Evolutionary conservation across 2,888 invertebrate genomes (phyloP), one percentile per base, ranked within the genome.

Genomic region (Rhabditoides inermis): DNA sequence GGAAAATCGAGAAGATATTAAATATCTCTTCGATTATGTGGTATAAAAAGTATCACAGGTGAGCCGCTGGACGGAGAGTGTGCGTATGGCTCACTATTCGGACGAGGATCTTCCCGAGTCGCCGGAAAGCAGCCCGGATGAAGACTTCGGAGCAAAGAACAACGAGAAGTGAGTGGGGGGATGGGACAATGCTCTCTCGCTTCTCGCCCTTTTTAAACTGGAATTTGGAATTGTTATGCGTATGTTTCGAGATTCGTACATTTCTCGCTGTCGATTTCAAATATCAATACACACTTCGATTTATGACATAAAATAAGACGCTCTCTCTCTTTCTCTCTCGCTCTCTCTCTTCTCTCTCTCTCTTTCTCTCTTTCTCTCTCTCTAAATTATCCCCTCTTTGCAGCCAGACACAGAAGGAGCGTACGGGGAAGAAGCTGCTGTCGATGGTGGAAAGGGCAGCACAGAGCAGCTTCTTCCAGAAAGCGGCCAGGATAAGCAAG

Each of bases 401-500:
- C 42, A 42, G 46, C n/a, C 69, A 69, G n/a, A 66, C 64, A 6
- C 61, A 28, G 25, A 61, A 61, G 32, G 63, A 62, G 36, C 49
- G 58, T n/a, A 59, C 63, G 5, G 64, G 64, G 18, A 64, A 57
- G 76, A 87, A 86, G 73, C 82, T 89, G 60, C 81, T 89, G 50
- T 83, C 84, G 58, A 85, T 89, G 79, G 87, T 90, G 10, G 88
- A 90, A 76, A 85, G 84, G 76, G 85, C 90, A 60, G 85, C 90
- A 0, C 85, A 87, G 25, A 88, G 86, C 56, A 86, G 86, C 77
- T 86, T 88, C 76, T 90, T 90, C 77, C 88, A 90, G 79, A 78
- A 86, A 82, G 89, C 88, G 26, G 85, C 88, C 0, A 90, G 90
- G 75, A 45, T 73, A 42, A 55, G 60, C 20, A 60, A 60, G 22